Evolutionary conservation across 2,113 vertebrate genomes (phyloP).

Genomic region (Chaetodon trifascialis): DNA sequence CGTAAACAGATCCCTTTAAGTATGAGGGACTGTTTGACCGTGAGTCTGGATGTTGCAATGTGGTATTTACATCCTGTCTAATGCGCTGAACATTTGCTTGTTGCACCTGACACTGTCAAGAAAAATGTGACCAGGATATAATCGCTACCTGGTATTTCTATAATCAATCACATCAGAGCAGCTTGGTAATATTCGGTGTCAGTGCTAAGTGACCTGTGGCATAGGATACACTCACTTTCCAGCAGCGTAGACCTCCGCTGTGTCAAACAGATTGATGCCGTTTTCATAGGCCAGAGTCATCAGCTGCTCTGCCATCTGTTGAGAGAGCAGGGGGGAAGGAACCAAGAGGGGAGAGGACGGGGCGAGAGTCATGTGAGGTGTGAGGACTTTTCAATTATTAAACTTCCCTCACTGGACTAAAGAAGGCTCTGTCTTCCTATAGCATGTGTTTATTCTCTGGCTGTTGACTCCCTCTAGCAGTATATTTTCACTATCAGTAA

Average conservation of each 20-base stretch:
- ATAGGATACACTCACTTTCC: slow-evolving; percentile 91
- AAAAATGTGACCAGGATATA: neutral
- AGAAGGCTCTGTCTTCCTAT: slow-evolving; percentile 13
- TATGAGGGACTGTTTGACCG: neutral
- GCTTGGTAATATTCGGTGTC: slow-evolving; percentile 13
- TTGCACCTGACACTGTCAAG: neutral
- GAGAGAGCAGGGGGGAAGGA: slow-evolving; percentile 58
- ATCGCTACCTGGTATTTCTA: slow-evolving; percentile 16
- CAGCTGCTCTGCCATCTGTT: slow-evolving; percentile 97
- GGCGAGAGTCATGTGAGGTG: slow-evolving; percentile 26
- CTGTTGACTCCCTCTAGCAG: slow-evolving; percentile 14
- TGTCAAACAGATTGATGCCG: slow-evolving; percentile 99
- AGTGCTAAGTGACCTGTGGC: slow-evolving; percentile 34
- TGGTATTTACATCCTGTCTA: neutral
- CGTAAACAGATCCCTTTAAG: neutral
- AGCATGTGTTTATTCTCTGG: slow-evolving; percentile 11
- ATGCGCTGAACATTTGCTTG: slow-evolving; percentile 7
- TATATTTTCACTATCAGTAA: slow-evolving; percentile 41
- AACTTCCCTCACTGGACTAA: slow-evolving; percentile 23
- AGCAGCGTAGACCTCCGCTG: slow-evolving; percentile 97
- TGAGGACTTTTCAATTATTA: slow-evolving; percentile 40
- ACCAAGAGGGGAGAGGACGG: neutral
- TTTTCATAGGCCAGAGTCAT: slow-evolving; percentile 99
- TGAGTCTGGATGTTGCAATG: neutral
- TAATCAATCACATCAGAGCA: slow-evolving; percentile 22